These are phyloP conservation scores for Eupithecia subfuscata DNA, from an alignment of 2,888 invertebrate species.

Conservation along the genomic window DNA sequence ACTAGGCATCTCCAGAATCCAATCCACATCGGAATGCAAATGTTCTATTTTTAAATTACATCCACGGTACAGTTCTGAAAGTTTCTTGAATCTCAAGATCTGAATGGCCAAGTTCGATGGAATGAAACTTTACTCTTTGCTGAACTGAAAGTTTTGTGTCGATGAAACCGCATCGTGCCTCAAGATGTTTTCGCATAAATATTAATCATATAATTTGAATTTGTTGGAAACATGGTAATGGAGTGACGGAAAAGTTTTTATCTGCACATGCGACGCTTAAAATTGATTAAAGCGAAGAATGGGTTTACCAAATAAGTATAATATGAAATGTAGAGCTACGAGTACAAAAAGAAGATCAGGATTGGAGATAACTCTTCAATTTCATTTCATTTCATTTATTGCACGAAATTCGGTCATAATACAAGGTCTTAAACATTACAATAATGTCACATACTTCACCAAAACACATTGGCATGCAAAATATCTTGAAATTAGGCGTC, in stretches of 20 bases:
- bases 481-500: no score
- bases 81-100: constrained; percentile 48
- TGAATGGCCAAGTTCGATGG: constrained; percentile 56
- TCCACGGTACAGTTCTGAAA: constrained; percentile 54
- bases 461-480: no score
- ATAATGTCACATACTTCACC: no score
- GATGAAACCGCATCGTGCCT: constrained; percentile 51
- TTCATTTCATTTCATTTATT: no score
- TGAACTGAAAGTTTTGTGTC: constrained; percentile 50
- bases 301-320: background rate
- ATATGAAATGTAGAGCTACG: background rate
- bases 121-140: constrained; percentile 59
- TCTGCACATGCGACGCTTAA: background rate
- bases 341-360: background rate
- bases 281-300: background rate
- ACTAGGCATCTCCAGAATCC: constrained; percentile 15
- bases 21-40: constrained; percentile 27
- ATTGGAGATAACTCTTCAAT: no score
- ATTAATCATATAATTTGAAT: constrained; percentile 32
- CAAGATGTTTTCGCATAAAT: constrained; percentile 40
- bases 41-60: constrained; percentile 52
- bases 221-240: constrained; percentile 16
- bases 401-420: no score
- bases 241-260: background rate
- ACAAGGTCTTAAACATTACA: no score